Conservation (phyloP, 2,888 invertebrate genomes). For the Leucoma salicis region DNA sequence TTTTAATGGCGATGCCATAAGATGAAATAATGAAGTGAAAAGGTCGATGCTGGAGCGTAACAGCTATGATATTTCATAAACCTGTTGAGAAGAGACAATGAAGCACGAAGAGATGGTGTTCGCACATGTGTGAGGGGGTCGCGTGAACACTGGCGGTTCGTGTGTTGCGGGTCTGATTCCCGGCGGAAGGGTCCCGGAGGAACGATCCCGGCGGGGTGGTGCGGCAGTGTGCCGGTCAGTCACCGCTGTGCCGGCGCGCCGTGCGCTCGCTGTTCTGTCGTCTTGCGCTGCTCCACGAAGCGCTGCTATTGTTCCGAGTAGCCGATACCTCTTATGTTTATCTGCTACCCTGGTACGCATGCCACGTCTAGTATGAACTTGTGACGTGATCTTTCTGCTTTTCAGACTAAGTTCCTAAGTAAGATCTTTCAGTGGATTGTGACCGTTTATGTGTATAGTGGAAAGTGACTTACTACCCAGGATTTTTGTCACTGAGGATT, state of each 20-base stretch:
- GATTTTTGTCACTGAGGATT: conserved; percentile 64
- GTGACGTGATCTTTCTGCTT: conserved; percentile 56
- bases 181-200: conserved; percentile 77
- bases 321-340: conserved; percentile 59
- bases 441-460: conserved; percentile 69
- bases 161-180: conserved; percentile 62
- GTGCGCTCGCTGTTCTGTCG: conserved; percentile 61
- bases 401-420: conserved; percentile 51
- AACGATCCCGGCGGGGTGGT: conserved; percentile 68
- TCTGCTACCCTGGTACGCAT: conserved; percentile 60
- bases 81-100: conserved; percentile 42
- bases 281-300: conserved; percentile 41
- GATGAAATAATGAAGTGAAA: conserved; percentile 15
- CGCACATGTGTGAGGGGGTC: conserved; percentile 48
- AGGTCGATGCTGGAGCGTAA: conserved; percentile 20
- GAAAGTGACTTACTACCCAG: conserved; percentile 58
- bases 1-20: conserved; percentile 29
- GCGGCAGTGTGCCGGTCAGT: conserved; percentile 81
- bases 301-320: conserved; percentile 53
- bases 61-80: conserved; percentile 30
- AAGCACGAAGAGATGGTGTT: conserved; percentile 44
- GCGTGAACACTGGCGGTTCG: conserved; percentile 40
- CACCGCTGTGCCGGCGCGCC: conserved; percentile 76
- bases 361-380: conserved; percentile 60
- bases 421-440: conserved; percentile 64